Evolutionary conservation across 2,113 vertebrate species (phyloP).

Genomic region (Clinocottus analis): DNA sequence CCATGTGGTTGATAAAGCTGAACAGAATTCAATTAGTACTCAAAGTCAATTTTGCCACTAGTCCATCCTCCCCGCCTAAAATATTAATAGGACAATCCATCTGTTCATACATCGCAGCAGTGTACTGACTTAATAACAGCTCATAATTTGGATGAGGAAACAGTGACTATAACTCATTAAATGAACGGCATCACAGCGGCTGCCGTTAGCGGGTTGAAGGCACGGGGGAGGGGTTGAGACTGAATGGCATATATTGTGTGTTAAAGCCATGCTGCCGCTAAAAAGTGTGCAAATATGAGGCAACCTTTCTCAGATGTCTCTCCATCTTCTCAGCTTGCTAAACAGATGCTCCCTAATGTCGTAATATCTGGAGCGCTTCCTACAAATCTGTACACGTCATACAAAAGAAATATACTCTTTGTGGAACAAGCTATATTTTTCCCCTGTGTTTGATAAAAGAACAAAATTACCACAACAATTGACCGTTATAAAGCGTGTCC

Average conservation of each 20-base stretch:
- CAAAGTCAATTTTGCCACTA: constrained; percentile 64
- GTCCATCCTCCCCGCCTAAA: constrained; percentile 62
- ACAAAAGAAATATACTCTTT: constrained; percentile 33
- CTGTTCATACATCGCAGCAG: constrained; percentile 66
- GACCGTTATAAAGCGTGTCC: neutral
- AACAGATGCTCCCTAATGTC: constrained; percentile 52
- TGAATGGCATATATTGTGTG: constrained; percentile 50
- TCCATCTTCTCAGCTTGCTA: constrained; percentile 47
- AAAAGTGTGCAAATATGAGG: constrained; percentile 45
- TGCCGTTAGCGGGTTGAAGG: constrained; percentile 44
- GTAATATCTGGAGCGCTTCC: constrained; percentile 29
- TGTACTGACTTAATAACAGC: constrained; percentile 72
- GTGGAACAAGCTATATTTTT: neutral
- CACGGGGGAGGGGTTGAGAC: constrained; percentile 16
- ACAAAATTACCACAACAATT: neutral
- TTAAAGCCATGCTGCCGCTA: constrained; percentile 28
- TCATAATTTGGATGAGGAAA: constrained; percentile 70
- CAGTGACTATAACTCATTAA: constrained; percentile 72
- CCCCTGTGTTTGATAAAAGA: constrained; percentile 8
- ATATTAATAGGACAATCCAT: constrained; percentile 77
- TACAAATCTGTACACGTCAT: constrained; percentile 43
- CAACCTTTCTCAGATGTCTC: constrained; percentile 43
- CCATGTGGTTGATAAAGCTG: constrained; percentile 53
- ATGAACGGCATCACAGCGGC: constrained; percentile 49
- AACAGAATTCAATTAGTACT: constrained; percentile 65